Percentiles rank a stretch among this genome's conserved stretches.
These are phyloP conservation scores for Rhogogaster chlorosoma DNA, from an alignment of 2,888 invertebrate genomes.

Conservation along the genomic window DNA sequence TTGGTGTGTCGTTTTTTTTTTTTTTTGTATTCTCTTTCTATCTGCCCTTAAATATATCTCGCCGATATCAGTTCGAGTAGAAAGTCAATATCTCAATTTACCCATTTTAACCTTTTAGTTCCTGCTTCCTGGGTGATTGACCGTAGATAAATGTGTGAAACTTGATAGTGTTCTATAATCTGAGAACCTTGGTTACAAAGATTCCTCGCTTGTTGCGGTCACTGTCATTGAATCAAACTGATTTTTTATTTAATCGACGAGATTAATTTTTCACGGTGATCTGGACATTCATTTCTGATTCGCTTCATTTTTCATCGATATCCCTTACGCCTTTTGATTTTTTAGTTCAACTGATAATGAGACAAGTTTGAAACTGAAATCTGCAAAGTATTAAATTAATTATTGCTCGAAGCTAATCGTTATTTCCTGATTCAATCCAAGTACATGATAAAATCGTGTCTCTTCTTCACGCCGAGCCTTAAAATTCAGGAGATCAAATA, in stretches of 20 bases:
- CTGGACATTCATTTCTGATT: too few relatives aligned
- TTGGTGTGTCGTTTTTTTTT: slow-evolving; percentile 13
- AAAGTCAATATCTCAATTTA: slow-evolving; percentile 31
- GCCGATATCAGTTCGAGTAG: slow-evolving; percentile 28
- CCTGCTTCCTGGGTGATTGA: slow-evolving; percentile 11
- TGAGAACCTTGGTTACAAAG: background rate
- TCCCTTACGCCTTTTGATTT: too few relatives aligned
- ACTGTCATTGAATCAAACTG: background rate
- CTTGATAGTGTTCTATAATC: slow-evolving; percentile 11
- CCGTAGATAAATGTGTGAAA: background rate
- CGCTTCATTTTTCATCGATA: too few relatives aligned
- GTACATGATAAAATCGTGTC: too few relatives aligned
- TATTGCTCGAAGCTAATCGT: too few relatives aligned
- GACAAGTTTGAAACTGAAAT: too few relatives aligned
- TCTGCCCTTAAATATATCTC: slow-evolving; percentile 3
- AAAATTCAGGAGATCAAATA: too few relatives aligned
- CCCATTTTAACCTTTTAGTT: slow-evolving; percentile 25
- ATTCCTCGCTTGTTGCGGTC: background rate
- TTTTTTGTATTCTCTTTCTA: background rate
- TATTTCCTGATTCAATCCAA: too few relatives aligned
- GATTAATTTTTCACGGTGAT: background rate
- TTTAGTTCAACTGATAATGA: too few relatives aligned
- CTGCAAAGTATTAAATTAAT: too few relatives aligned
- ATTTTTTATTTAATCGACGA: background rate
- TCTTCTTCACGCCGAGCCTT: too few relatives aligned